A percentile compares a stretch with the other conserved stretches of the same genome.
phyloP scores from a whole-genome alignment of 2,113 vertebrate genomes.

The human (Homo sapiens) region GRCh38 chr5:52333501-52334000 shows the following conservation, averaged over 20 bases:
- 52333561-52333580: background rate
- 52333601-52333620: slow-evolving; percentile 23
- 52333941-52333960: background rate
- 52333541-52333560: background rate
- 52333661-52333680: background rate
- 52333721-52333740: background rate
- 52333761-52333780: background rate
- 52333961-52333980: background rate
- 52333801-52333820: background rate
- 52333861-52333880: background rate
- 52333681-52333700: background rate
- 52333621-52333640: background rate
- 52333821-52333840: background rate
- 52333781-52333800: background rate
- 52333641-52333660: background rate
- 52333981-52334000: background rate
- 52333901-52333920: slow-evolving; percentile 14
- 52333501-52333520: background rate
- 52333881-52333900: background rate
- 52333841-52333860: background rate
- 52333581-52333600: background rate
- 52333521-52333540: background rate
- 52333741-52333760: background rate
- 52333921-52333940: background rate
- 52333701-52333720: background rate